Evolutionary conservation across 2,888 invertebrate species (phyloP), one percentile per base, ranked within the genome.

Genomic region (Atethmia centrago): DNA sequence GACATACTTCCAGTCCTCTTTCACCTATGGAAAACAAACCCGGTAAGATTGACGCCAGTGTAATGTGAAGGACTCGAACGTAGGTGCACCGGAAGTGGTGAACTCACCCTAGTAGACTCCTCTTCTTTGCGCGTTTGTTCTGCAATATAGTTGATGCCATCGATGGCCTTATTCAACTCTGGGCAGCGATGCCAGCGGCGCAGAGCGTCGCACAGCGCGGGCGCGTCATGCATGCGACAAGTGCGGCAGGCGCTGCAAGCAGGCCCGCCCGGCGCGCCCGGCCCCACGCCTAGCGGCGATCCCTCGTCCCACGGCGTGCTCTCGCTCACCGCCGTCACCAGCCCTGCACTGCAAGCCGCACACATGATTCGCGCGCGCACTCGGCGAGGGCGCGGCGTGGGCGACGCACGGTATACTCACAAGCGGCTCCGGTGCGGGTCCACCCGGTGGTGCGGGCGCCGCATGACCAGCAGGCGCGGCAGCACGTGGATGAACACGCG

Each of bases 1-100:
- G 87, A 99, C 99, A 96, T 99, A 99, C 95, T 99, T 99, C 99
- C 99, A 99, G 97, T 99, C 99, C 97, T 99, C 99, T 96, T 98
- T 98, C 87, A 99, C 98, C 98, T 98, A 91, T 73, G 92, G 95
- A 95, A 92, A 98, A 96, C 97, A 36, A 66, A 58, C 28, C 19
- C 21, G 45, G 21, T 49, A 36, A 49, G n/a, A 49, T 9, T 25
- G 25, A 49, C 0, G 19, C 4, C 51, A 31, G 31, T 55, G 19
- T 31, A 9, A 9, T 0, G 21, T 12, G 7, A 61, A 31, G 3
- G 5, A 40, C 51, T 31, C 16, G 53, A 45, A 4, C n/a, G 9
- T 16, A 36, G n/a, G 12, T 9, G 19, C 19, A 5, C 9, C 14
- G 31, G 21, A 21, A 55, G 31, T 14, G 21, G 7, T n/a, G 25